Conservation (phyloP, 1,140 invertebrate genomes). For the Ceratosolen fusciceps region DNA sequence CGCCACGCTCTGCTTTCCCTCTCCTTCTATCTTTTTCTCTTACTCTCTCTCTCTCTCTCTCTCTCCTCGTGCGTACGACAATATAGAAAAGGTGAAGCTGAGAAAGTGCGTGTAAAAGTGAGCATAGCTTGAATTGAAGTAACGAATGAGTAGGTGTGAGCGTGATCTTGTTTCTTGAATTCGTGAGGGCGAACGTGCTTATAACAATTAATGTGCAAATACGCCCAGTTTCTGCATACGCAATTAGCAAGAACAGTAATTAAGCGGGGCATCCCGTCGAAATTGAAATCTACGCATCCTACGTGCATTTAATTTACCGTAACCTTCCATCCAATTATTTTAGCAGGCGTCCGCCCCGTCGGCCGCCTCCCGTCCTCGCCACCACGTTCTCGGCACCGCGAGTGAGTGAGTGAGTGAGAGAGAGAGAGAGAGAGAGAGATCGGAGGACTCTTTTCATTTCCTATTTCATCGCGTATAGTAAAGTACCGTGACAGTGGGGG, state of each 20-base stretch:
- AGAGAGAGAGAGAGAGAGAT: too few species aligned
- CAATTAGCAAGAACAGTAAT: background rate
- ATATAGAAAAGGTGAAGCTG: too few species aligned
- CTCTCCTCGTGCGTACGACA: too few species aligned
- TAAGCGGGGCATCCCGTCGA: background rate
- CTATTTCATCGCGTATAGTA: background rate
- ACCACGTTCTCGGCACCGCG: too few species aligned
- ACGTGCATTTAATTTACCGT: constrained; percentile 27
- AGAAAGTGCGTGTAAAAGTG: too few species aligned
- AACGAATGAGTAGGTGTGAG: background rate
- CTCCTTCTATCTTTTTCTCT: too few species aligned
- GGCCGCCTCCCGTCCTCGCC: background rate
- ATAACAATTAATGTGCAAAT: background rate
- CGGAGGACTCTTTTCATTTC: too few species aligned
- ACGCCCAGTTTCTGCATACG: background rate
- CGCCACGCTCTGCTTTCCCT: too few species aligned
- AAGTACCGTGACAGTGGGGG: background rate
- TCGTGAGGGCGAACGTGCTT: background rate
- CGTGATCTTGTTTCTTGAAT: background rate
- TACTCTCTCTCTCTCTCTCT: too few species aligned
- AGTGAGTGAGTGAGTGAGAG: too few species aligned
- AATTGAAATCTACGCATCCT: constrained; percentile 7
- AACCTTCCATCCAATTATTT: background rate
- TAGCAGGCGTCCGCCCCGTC: background rate
- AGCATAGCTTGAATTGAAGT: too few species aligned